A percentile compares a stretch with the other conserved stretches of the same genome.
These are phyloP conservation scores for Gallinago paraguaiae DNA, from an alignment of 2,113 vertebrate species.

Conservation along the genomic window DNA sequence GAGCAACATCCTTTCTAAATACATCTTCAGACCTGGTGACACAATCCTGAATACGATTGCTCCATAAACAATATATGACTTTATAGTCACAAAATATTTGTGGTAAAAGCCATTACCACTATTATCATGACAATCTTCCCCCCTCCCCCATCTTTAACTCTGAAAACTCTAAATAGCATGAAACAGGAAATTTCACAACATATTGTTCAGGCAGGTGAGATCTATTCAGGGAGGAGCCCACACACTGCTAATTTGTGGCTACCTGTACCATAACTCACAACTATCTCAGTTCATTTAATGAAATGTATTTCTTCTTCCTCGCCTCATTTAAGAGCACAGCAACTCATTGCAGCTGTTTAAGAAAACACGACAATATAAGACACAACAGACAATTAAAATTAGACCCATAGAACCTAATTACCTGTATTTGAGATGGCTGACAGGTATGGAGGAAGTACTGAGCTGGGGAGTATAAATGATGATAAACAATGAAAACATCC, in stretches of 20 bases:
- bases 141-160: not conserved
- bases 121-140: not conserved
- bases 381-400: not conserved
- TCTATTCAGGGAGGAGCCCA: not conserved
- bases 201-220: not conserved
- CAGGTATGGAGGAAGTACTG: not conserved
- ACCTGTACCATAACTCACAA: not conserved
- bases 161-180: not conserved
- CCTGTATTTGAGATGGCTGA: not conserved
- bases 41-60: not conserved
- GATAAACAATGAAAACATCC: not conserved
- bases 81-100: not conserved
- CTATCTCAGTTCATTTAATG: not conserved
- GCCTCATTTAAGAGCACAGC: not conserved
- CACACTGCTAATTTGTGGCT: not conserved
- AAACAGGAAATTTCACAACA: slow-evolving; percentile 19
- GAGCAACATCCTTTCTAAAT: not conserved
- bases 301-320: not conserved
- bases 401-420: not conserved
- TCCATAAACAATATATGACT: not conserved
- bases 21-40: not conserved
- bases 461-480: not conserved
- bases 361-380: not conserved
- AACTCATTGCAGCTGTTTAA: not conserved
- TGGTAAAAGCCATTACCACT: not conserved